Conservation (phyloP, 2,113 vertebrate genomes). For the Orthonyx spaldingii region DNA sequence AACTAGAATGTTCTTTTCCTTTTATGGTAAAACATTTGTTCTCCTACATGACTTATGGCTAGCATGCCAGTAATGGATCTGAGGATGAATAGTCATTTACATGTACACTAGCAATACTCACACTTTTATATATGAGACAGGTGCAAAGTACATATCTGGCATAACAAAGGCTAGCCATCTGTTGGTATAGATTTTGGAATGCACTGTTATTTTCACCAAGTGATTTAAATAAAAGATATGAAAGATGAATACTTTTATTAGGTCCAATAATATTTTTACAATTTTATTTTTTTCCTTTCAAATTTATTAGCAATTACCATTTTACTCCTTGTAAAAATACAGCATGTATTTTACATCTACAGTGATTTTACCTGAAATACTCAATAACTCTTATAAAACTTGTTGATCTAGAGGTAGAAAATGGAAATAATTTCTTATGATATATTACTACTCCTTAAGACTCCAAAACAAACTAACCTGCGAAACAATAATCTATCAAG, state of each 20-base stretch:
- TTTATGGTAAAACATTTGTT: neutral
- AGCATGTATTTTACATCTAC: neutral
- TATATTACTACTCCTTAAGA: neutral
- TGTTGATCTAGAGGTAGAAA: neutral
- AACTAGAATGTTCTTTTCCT: neutral
- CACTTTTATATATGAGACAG: too few species aligned
- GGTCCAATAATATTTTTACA: neutral
- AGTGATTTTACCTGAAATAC: neutral
- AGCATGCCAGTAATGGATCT: neutral
- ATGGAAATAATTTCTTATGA: neutral
- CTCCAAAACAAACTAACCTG: neutral
- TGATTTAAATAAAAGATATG: neutral
- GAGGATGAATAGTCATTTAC: neutral
- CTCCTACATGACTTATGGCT: neutral
- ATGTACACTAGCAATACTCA: neutral
- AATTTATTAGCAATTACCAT: neutral
- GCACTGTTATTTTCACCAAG: neutral
- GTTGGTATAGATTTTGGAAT: neutral
- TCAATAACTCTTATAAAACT: neutral
- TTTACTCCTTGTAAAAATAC: neutral
- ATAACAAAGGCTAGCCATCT: conserved; percentile 4
- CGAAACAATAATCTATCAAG: neutral
- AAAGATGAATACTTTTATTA: neutral
- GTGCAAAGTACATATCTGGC: neutral
- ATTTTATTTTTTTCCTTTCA: neutral